Evolutionary conservation across 2,888 invertebrate genomes (phyloP).

Genomic region (Ophraella communa): DNA sequence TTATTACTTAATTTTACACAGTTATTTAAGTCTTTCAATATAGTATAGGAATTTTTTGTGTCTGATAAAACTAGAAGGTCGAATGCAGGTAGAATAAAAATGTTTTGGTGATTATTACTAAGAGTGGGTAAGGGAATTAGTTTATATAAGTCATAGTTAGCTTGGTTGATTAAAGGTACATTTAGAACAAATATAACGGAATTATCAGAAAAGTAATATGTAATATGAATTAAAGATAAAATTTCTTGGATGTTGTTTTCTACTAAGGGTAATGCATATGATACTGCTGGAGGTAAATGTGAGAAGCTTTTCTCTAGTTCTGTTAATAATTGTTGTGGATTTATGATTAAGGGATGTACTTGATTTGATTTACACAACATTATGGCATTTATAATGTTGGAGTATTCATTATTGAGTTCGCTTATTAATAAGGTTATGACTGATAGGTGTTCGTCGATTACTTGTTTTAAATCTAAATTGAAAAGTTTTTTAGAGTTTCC

Average conservation of each 20-base stretch:
- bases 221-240: conserved; percentile 12
- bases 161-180: conserved; percentile 26
- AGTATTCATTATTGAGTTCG: conserved; percentile 30
- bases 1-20: conserved; percentile 5
- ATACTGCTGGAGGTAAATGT: conserved; percentile 19
- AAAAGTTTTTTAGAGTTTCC: conserved; percentile 11
- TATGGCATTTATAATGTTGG: conserved; percentile 20
- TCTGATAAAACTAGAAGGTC: conserved; percentile 25
- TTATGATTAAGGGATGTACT: conserved; percentile 33
- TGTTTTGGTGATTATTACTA: neutral
- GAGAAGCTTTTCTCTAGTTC: conserved; percentile 29
- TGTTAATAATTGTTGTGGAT: conserved; percentile 27
- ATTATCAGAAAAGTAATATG: conserved; percentile 23
- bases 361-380: conserved; percentile 30
- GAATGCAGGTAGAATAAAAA: conserved; percentile 21
- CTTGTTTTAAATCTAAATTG: conserved; percentile 31
- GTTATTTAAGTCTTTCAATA: conserved; percentile 2
- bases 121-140: conserved; percentile 22
- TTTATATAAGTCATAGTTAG: conserved; percentile 18
- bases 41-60: conserved; percentile 9
- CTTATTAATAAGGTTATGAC: conserved; percentile 26
- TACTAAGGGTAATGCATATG: conserved; percentile 26
- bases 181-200: conserved; percentile 25
- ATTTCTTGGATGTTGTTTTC: conserved; percentile 17
- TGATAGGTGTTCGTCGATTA: conserved; percentile 33